Base-by-base conservation (phyloP, 2,888 invertebrate genomes). In the Thymelicus sylvestris region DNA sequence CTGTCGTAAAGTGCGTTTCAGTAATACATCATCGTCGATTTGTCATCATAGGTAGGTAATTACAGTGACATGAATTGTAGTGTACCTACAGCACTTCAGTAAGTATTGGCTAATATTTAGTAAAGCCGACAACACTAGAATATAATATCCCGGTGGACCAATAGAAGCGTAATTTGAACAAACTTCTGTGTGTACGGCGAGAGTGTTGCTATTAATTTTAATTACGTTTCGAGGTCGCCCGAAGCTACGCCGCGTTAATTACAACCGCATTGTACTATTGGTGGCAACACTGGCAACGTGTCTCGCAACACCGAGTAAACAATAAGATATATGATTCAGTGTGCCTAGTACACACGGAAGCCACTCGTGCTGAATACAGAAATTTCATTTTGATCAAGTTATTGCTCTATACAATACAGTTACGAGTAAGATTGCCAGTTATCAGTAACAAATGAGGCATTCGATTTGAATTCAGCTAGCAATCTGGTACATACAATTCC, bases 191-290 rank as follows among this genome's bases (percentile, higher is more conserved):
- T 52, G 19, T 8, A n/a, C 15, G 50, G 15, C 7, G 50, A 12
- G 19, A 52, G 6, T 19, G 19, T 52, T 52, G 62, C 62, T 47
- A 62, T 62, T 62, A 62, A 62, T 62, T 62, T 44, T 62, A 62
- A 62, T 62, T 62, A 62, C 24, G 62, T 44, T 62, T 62, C 44
- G 62, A 62, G 47, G 44, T 47, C 62, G 62, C 62, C 62, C 47
- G 62, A 24, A 44, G 44, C 62, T 47, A 24, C 62, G 12, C 12
- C 12, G 50, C 24, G 62, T 62, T 47, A 62, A 41, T 62, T 62
- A 62, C 62, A 13, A 6, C 47, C 44, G 38, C 47, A 47, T 24
- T 62, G 39, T 59, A 47, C 39, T 62, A 62, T 62, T 13, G 44
- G 24, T 44, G 13, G 62, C 24, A 44, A 19, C 24, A 7, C 7